Base-by-base conservation (phyloP, 2,888 invertebrate species). In the Cinara cedri region DNA sequence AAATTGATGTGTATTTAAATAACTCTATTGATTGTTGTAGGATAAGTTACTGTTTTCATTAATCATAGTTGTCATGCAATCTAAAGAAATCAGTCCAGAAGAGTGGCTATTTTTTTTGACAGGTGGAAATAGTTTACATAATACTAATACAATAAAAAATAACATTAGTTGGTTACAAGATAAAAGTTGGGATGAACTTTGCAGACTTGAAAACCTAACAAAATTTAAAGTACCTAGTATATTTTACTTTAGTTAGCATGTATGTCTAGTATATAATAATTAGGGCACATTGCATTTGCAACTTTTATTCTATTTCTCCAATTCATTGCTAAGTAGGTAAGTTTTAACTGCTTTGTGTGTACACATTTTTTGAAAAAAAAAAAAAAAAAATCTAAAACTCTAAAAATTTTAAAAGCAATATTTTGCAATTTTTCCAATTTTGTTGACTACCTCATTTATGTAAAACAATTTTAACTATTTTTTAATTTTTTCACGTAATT, bases 31-130 rank as follows among this genome's bases (percentile, higher is more conserved):
- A 46, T 49, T 63, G 6, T 21, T 63, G 1, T 55, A 78, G 86
- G 93, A 95, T 85, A 94, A 94, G 86, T 87, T 94, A 70, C 89
- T 93, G 87, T 93, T 93, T 84, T 92, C 94, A 0, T 93, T 94
- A 85, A 88, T 78, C 13, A 78, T 78, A 57, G 76, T 68, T 57
- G 34, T 78, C 10, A 78, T 16, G 21, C 19, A 68, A 49, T 68
- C 76, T 10, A 21, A 88, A 24, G 85, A 88, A 62, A 85, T 93
- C 72, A 89, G 90, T 81, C 85, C 88, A 54, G 84, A 87, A 0
- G 91, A 95, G 84, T 96, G 96, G 90, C 89, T 94, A 88, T 97
- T 96, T 86, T 86, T 97, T 24, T 85, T 97, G 83, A 96, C 94
- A 0, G 96, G 96, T 46, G 96, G 94, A 60, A 90, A 93, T 63